phyloP scores from a whole-genome alignment of 2,113 vertebrate genomes.

The Ascaphus truei region DNA sequence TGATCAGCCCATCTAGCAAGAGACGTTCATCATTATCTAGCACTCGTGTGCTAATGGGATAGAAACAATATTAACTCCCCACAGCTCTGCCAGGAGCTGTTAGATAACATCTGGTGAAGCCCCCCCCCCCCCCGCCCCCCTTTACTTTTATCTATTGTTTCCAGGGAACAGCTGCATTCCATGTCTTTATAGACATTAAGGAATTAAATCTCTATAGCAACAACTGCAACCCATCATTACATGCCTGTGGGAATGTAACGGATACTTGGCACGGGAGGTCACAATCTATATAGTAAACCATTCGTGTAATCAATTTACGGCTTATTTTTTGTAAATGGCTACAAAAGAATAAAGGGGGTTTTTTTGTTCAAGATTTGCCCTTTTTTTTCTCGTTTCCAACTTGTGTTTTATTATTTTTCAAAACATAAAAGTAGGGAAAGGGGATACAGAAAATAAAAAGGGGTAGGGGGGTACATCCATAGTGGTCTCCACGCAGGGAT shows the following conservation, averaged over 20 bases:
- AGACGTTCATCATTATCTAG: background rate
- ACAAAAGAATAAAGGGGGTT: too few relatives aligned
- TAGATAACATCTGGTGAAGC: slow-evolving; percentile 48
- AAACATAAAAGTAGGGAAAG: too few relatives aligned
- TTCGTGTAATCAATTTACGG: slow-evolving; percentile 32
- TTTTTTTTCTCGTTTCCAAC: too few relatives aligned
- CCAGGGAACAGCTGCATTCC: slow-evolving; percentile 53
- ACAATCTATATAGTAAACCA: slow-evolving; percentile 44
- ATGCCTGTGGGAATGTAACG: slow-evolving; percentile 48
- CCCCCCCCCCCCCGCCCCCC: slow-evolving; percentile 8
- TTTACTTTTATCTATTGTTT: slow-evolving; percentile 42
- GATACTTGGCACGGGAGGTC: slow-evolving; percentile 52
- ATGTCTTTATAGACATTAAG: slow-evolving; percentile 49
- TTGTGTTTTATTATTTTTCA: too few relatives aligned
- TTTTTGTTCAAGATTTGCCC: too few relatives aligned
- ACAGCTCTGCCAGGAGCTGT: slow-evolving; percentile 26
- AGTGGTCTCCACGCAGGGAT: too few relatives aligned
- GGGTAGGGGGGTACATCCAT: too few relatives aligned
- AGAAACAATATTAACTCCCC: background rate
- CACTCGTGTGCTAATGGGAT: background rate
- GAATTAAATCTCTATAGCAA: slow-evolving; percentile 25
- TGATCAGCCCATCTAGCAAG: background rate
- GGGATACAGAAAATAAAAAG: too few relatives aligned
- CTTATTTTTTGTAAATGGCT: too few relatives aligned
- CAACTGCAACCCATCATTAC: slow-evolving; percentile 62